phyloP scores from a whole-genome alignment of 2,113 vertebrate genomes.

The Cynopterus brachyotis region DNA sequence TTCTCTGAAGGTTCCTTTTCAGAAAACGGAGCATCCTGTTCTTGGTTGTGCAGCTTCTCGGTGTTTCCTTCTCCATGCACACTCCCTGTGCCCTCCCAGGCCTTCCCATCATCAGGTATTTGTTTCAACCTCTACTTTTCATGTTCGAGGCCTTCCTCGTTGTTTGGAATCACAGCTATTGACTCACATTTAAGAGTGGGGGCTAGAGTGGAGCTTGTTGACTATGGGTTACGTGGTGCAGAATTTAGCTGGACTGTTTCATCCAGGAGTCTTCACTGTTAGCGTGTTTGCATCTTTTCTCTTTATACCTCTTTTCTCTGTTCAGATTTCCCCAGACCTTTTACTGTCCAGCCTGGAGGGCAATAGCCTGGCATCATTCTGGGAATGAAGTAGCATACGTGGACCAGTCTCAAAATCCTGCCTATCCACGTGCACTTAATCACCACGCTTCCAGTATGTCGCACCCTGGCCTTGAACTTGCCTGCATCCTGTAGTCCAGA shows the following conservation, averaged over 20 bases:
- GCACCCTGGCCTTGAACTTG: neutral
- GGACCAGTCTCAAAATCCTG: neutral
- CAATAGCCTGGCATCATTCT: neutral
- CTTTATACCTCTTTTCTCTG: neutral
- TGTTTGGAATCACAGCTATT: neutral
- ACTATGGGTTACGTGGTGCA: fast-evolving
- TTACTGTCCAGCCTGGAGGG: neutral
- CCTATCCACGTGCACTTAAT: neutral
- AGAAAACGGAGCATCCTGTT: neutral
- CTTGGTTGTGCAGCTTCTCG: neutral
- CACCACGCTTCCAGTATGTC: neutral
- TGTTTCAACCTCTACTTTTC: neutral
- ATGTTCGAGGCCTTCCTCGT: neutral
- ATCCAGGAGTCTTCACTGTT: neutral
- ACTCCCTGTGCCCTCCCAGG: neutral
- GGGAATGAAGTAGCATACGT: neutral
- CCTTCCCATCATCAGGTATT: neutral
- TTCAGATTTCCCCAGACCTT: neutral
- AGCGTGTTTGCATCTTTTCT: neutral
- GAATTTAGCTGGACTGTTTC: neutral
- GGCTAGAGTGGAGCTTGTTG: neutral
- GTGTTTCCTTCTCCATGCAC: fast-evolving
- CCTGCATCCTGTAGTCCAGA: neutral
- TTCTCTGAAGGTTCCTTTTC: neutral
- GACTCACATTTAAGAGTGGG: neutral